Evolutionary conservation across 2,888 invertebrate species (phyloP).

Genomic region (Athalia rosae): DNA sequence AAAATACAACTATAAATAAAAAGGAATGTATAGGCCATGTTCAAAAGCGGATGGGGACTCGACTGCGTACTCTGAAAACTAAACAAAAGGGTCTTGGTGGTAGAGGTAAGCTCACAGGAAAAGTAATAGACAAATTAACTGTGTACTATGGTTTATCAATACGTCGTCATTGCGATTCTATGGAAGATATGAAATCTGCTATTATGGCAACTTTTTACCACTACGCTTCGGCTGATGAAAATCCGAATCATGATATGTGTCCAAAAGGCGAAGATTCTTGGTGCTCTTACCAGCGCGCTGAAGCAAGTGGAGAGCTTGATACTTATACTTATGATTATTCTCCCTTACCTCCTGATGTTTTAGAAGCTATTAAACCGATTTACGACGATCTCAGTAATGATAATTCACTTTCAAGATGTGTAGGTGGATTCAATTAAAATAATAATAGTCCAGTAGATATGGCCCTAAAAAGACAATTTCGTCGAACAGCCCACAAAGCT

Average conservation of each 20-base stretch:
- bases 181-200: constrained; percentile 55
- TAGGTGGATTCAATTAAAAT: too few relatives aligned
- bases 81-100: constrained; percentile 57
- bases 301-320: constrained; percentile 41
- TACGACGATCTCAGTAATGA: constrained; percentile 21
- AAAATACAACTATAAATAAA: constrained; percentile 46
- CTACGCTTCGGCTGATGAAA: constrained; percentile 54
- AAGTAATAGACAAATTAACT: too few relatives aligned
- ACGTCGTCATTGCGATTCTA: constrained; percentile 52
- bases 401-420: constrained; percentile 27
- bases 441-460: constrained; percentile 12
- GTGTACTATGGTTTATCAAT: constrained; percentile 58
- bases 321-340: constrained; percentile 37
- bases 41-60: constrained; percentile 45
- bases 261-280: constrained; percentile 55
- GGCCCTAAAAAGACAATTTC: neutral
- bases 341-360: constrained; percentile 30
- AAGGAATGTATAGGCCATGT: constrained; percentile 49
- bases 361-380: constrained; percentile 27
- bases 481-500: neutral
- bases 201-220: constrained; percentile 55
- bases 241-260: constrained; percentile 57
- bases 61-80: constrained; percentile 48
- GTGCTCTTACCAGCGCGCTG: constrained; percentile 54
- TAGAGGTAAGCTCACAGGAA: constrained; percentile 53